Conservation (phyloP, 2,888 invertebrate species). For the Hypomecis punctinalis region DNA sequence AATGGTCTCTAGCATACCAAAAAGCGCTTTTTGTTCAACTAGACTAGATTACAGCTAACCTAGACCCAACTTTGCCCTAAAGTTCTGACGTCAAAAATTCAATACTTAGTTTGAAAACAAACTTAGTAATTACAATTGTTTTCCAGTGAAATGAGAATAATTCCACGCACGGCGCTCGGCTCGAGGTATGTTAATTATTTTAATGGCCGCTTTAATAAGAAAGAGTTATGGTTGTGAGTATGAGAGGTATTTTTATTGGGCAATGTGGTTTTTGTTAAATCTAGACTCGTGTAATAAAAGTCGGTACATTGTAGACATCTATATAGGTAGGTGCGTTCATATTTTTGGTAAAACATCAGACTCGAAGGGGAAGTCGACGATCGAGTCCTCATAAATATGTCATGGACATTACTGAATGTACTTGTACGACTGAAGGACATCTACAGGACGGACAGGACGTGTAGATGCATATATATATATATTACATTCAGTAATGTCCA, state of each 20-base stretch:
- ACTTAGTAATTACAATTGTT: background rate
- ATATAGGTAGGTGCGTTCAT: no score
- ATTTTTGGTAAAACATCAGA: no score
- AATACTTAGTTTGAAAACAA: background rate
- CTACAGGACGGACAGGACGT: no score
- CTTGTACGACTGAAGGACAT: no score
- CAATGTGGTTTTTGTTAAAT: slow-evolving; percentile 13
- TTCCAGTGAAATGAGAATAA: slow-evolving; percentile 11
- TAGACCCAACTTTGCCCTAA: background rate
- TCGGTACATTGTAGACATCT: no score
- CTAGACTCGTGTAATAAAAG: background rate
- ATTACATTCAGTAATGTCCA: no score
- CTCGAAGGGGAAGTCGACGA: no score
- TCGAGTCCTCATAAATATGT: no score
- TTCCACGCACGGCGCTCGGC: slow-evolving; percentile 10
- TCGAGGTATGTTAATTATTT: slow-evolving; percentile 11
- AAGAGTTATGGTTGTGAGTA: slow-evolving; percentile 8
- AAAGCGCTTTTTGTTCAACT: no score
- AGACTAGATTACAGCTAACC: background rate
- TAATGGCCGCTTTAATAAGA: slow-evolving; percentile 12
- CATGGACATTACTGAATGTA: no score
- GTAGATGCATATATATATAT: no score
- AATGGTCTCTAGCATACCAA: no score
- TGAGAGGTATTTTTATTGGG: slow-evolving; percentile 16
- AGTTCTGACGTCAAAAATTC: background rate